phyloP scores from a whole-genome alignment of 2,888 invertebrate genomes.

The Silvanus unidentatus region DNA sequence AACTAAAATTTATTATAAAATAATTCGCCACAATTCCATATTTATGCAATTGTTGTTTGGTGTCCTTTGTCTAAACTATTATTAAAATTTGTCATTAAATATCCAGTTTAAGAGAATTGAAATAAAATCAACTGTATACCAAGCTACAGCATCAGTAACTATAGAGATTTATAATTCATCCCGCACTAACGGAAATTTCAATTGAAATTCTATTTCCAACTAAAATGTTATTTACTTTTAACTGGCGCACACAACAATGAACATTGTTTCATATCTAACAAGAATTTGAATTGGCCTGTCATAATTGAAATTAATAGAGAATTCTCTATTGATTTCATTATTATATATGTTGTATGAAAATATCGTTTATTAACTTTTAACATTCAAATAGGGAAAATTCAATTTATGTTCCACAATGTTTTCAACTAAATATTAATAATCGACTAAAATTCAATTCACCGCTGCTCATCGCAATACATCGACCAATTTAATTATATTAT shows the following conservation, averaged over 20 bases:
- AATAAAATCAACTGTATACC: not conserved
- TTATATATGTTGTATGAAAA: slow-evolving; percentile 20
- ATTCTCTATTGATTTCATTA: slow-evolving; percentile 37
- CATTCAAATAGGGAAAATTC: slow-evolving; percentile 18
- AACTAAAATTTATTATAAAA: too few species aligned
- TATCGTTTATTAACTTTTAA: slow-evolving; percentile 24
- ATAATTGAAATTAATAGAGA: slow-evolving; percentile 43
- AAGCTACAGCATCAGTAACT: too few species aligned
- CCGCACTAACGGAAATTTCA: slow-evolving; percentile 30
- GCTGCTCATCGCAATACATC: too few species aligned
- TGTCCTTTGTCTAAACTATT: too few species aligned
- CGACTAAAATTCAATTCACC: too few species aligned
- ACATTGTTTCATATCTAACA: slow-evolving; percentile 36
- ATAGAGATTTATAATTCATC: slow-evolving; percentile 42
- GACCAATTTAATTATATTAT: too few species aligned
- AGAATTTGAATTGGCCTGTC: slow-evolving; percentile 35
- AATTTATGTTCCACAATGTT: slow-evolving; percentile 20
- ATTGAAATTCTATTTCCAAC: slow-evolving; percentile 28
- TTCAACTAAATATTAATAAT: slow-evolving; percentile 1
- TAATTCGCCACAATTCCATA: too few species aligned
- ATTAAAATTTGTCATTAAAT: not conserved
- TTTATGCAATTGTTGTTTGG: too few species aligned
- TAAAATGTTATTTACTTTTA: slow-evolving; percentile 37
- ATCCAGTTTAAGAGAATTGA: not conserved
- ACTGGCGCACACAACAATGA: slow-evolving; percentile 33